phyloP scores from a whole-genome alignment of 2,797 vertebrate species.

The Synanceia verrucosa region DNA sequence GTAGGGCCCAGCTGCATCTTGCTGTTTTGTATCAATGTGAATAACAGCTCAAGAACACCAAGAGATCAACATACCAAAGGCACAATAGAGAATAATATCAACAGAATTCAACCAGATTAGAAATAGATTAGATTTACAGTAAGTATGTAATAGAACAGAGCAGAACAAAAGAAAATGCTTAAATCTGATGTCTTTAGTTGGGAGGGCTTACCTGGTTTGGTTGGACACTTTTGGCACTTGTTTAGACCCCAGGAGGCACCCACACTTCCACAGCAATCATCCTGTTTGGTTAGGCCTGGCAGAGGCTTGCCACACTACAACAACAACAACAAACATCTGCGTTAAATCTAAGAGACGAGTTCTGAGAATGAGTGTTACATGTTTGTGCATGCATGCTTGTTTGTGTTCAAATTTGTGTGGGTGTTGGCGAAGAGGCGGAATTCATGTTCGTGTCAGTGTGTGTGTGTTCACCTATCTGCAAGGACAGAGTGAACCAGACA shows the following conservation, averaged over 20 bases:
- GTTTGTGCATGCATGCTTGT: slow-evolving; percentile 46
- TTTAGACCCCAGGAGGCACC: slow-evolving; percentile 92
- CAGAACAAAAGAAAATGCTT: slow-evolving; percentile 27
- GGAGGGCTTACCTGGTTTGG: slow-evolving; percentile 88
- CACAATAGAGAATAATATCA: slow-evolving; percentile 36
- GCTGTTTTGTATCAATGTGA: slow-evolving; percentile 17
- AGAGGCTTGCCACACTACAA: slow-evolving; percentile 91
- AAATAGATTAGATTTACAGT: slow-evolving; percentile 38
- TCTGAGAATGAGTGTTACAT: slow-evolving; percentile 48
- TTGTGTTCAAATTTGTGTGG: slow-evolving; percentile 31
- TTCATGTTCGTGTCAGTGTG: slow-evolving; percentile 22
- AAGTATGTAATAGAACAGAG: slow-evolving; percentile 38
- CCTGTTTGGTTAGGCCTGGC: slow-evolving; percentile 89
- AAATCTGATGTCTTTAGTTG: slow-evolving; percentile 28
- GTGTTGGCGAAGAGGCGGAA: not conserved
- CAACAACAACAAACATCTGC: slow-evolving; percentile 75
- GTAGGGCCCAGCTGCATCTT: not conserved
- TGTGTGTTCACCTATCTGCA: slow-evolving; percentile 41
- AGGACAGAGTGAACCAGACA: slow-evolving; percentile 60
- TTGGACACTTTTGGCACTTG: slow-evolving; percentile 87
- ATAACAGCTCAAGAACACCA: slow-evolving; percentile 31
- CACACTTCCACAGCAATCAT: slow-evolving; percentile 95
- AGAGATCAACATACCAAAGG: slow-evolving; percentile 41
- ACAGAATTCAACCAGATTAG: slow-evolving; percentile 43
- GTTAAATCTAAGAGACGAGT: slow-evolving; percentile 60